These are phyloP conservation scores for Parascotia fuliginaria DNA, from an alignment of 2,888 invertebrate species.

Conservation along the genomic window DNA sequence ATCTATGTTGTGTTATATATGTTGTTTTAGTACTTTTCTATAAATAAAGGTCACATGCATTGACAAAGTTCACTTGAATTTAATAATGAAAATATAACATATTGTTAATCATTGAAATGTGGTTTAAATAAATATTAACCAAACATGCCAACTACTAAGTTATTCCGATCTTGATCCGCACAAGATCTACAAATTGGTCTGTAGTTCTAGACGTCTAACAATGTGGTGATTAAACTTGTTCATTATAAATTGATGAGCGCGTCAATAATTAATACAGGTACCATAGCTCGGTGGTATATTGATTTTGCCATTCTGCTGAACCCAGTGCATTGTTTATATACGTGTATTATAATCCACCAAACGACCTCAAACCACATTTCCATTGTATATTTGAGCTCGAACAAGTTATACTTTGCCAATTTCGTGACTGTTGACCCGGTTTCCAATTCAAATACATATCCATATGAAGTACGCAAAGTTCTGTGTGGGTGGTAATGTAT, in stretches of 20 bases:
- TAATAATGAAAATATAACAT: not conserved
- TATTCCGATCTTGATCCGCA: not conserved
- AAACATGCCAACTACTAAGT: not conserved
- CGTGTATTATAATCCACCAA: conserved; percentile 34
- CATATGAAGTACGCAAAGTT: conserved; percentile 29
- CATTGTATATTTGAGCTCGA: conserved; percentile 38
- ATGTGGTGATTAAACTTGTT: conserved; percentile 28
- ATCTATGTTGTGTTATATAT: conserved; percentile 9
- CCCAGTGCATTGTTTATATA: conserved; percentile 44
- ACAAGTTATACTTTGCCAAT: conserved; percentile 38
- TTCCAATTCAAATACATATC: conserved; percentile 32
- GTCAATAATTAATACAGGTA: conserved; percentile 55
- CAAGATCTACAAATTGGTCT: conserved; percentile 15
- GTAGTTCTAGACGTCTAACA: conserved; percentile 25
- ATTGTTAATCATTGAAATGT: not conserved
- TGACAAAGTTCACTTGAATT: not conserved
- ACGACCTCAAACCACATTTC: conserved; percentile 28
- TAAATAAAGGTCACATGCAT: not conserved
- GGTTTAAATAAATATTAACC: not conserved
- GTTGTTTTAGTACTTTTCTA: not conserved
- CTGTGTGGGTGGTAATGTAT: conserved; percentile 15
- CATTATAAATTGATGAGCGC: conserved; percentile 33
- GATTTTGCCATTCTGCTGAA: conserved; percentile 59
- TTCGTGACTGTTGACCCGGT: conserved; percentile 42
- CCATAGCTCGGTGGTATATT: conserved; percentile 56